phyloP scores from a whole-genome alignment of 2,888 invertebrate genomes.

The Agrochola lychnidis region DNA sequence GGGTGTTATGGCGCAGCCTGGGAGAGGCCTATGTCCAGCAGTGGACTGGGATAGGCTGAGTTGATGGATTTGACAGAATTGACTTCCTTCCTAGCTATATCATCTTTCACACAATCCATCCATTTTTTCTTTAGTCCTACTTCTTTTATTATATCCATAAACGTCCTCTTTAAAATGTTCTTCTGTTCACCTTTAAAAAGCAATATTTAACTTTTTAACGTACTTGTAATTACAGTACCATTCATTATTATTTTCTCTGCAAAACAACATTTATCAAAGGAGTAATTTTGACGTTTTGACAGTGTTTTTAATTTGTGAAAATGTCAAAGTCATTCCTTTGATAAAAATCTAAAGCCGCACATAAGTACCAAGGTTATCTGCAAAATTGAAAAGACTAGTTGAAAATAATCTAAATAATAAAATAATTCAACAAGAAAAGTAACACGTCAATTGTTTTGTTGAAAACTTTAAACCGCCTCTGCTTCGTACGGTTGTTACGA shows the following conservation, averaged over 20 bases:
- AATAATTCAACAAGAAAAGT: constrained; percentile 7
- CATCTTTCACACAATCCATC: no score
- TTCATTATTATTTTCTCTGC: neutral
- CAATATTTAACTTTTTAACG: no score
- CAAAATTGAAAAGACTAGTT: neutral
- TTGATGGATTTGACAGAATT: no score
- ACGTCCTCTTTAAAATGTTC: no score
- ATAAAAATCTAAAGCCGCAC: neutral
- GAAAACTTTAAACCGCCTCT: no score
- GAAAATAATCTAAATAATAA: constrained; percentile 5
- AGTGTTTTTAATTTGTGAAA: constrained; percentile 5
- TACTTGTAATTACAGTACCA: neutral
- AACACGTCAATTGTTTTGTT: neutral
- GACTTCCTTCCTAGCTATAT: no score
- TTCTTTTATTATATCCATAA: no score
- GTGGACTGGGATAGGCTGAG: no score
- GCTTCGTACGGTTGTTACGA: no score
- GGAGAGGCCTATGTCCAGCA: no score
- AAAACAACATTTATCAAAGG: neutral
- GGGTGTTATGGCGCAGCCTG: no score
- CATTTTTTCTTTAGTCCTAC: no score
- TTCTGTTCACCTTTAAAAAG: neutral
- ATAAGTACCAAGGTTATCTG: neutral
- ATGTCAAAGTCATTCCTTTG: constrained; percentile 5
- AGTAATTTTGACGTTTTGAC: neutral